phyloP scores from a whole-genome alignment of 2,888 invertebrate species.

The Gymnocheta viridis region DNA sequence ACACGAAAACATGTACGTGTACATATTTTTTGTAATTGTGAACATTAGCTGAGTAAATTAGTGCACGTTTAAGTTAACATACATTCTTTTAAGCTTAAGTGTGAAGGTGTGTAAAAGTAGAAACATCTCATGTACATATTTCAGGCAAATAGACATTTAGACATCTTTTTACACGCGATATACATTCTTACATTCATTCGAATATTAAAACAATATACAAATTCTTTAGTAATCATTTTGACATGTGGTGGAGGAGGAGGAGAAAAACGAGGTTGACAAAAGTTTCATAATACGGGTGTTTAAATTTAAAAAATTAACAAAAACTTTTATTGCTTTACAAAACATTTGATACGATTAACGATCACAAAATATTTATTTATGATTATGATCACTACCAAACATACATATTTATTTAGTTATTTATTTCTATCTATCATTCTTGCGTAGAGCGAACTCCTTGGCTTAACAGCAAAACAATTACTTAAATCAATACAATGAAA shows the following conservation, averaged over 20 bases:
- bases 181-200: background rate
- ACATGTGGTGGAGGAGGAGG: too few relatives aligned
- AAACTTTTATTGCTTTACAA: too few relatives aligned
- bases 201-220: background rate
- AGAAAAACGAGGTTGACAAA: background rate
- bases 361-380: too few relatives aligned
- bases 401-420: too few relatives aligned
- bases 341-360: too few relatives aligned
- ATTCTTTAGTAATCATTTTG: background rate
- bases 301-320: background rate
- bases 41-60: constrained; percentile 38
- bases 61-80: constrained; percentile 24
- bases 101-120: background rate
- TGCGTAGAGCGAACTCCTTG: background rate
- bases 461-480: background rate
- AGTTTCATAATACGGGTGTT: background rate
- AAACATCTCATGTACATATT: background rate
- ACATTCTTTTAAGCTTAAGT: background rate
- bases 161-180: constrained; percentile 1
- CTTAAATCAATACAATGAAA: background rate
- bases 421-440: too few relatives aligned
- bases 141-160: constrained; percentile 15
- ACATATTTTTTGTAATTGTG: constrained; percentile 1
- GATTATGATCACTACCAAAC: too few relatives aligned
- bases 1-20: background rate